A percentile compares a stretch with the other conserved stretches of the same genome.
These are phyloP conservation scores for Diplosoma virens DNA, from an alignment of 23 tunicate species.

Conservation along the genomic window DNA sequence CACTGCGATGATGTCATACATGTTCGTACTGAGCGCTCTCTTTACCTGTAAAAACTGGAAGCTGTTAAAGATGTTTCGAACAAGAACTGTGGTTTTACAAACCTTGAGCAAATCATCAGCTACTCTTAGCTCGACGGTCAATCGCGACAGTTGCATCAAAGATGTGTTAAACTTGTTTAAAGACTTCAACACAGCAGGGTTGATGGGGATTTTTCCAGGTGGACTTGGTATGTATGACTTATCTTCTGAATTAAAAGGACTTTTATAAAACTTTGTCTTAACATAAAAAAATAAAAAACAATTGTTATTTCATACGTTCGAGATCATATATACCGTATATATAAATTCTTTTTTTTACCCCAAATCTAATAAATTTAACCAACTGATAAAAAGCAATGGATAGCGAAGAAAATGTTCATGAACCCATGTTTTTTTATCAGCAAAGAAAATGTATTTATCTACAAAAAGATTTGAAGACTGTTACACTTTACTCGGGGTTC, in stretches of 20 bases:
- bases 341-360: no score
- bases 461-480: no score
- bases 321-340: no score
- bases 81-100: background rate
- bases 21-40: conserved; percentile 27
- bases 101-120: conserved; percentile 64
- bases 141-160: conserved; percentile 48
- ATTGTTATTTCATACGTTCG: no score
- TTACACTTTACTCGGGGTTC: no score
- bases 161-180: conserved; percentile 10
- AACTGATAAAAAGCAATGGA: no score
- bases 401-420: no score
- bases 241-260: conserved; percentile 18
- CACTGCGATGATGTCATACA: conserved; percentile 71
- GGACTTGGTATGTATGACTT: conserved; percentile 33
- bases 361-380: no score
- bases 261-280: background rate
- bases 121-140: conserved; percentile 63
- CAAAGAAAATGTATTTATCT: no score
- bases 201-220: conserved; percentile 27
- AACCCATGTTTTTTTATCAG: no score
- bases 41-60: conserved; percentile 31
- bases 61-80: background rate
- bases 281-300: no score
- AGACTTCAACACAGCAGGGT: background rate